These are phyloP conservation scores for Erethizon dorsatum DNA, from an alignment of 2,797 vertebrate species.

Conservation along the genomic window DNA sequence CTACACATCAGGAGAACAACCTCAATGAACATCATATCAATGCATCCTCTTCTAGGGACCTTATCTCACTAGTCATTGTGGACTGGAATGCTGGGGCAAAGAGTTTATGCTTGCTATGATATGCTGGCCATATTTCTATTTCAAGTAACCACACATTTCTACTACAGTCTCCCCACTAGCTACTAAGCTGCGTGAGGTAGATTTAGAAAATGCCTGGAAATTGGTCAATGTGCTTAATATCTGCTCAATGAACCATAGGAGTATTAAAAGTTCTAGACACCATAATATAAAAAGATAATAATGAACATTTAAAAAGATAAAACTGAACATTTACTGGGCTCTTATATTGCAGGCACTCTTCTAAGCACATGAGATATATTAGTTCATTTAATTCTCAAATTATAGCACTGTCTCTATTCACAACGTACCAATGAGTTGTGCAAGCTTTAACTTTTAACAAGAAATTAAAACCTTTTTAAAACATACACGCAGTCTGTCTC, in stretches of 20 bases:
- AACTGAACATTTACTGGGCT: neutral
- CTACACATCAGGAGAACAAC: neutral
- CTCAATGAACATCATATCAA: neutral
- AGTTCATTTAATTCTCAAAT: slow-evolving; percentile 20
- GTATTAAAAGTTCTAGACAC: neutral
- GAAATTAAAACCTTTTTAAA: slow-evolving; percentile 8
- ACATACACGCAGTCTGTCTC: neutral
- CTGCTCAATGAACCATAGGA: neutral
- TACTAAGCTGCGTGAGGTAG: slow-evolving; percentile 11
- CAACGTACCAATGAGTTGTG: neutral
- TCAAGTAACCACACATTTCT: slow-evolving; percentile 49
- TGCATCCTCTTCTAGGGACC: neutral
- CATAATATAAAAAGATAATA: neutral
- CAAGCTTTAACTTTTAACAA: slow-evolving; percentile 38
- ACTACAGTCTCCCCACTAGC: neutral
- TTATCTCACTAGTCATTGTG: neutral
- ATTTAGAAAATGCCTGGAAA: slow-evolving; percentile 26
- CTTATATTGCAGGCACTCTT: neutral
- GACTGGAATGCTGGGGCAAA: neutral
- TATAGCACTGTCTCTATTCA: slow-evolving; percentile 7
- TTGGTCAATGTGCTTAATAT: neutral
- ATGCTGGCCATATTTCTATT: neutral
- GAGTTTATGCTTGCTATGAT: neutral
- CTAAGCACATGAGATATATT: neutral
- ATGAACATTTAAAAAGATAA: neutral